Base-by-base conservation (phyloP, 2,888 invertebrate genomes). In the Keiferia lycopersicella region DNA sequence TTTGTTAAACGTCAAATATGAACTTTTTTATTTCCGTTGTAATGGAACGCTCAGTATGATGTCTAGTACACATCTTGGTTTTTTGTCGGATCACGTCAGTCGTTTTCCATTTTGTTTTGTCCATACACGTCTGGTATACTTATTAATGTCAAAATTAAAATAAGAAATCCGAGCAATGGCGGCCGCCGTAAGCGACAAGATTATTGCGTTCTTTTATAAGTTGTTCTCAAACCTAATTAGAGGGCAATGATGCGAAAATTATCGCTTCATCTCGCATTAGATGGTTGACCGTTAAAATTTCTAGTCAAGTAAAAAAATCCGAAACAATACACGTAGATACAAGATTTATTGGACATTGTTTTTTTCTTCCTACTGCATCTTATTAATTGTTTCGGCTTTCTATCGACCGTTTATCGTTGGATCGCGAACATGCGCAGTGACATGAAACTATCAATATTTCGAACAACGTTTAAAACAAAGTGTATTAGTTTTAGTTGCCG, bases 1-100 rank as follows among this genome's bases (percentile, higher is more conserved):
- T 91, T 91, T 91, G 91, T 91, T 91, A 91, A 89, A 91, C 91
- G 91, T 91, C 91, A 91, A 90, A 91, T 90, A 89, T 90, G 88
- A 90, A 87, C 83, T 89, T 91, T 86, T 90, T 86, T 87, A 85
- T 89, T 88, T 86, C 81, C 82, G 84, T 81, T 86, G 88, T 56
- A 56, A 89, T 88, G 89, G 86, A 88, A 87, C 83, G 76, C 83
- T 77, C 86, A 81, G 87, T 87, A 80, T 86, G 88, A 85, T 87
- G 87, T 83, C 87, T 89, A 85, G 84, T 86, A 83, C 83, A 82
- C 80, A 83, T 84, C 83, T 83, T 81, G 74, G 80, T 86, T 89
- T 84, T 90, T 89, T 89, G 87, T 90, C 73, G 79, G 82, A 83
- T 82, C 80, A 78, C 74, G 73, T 79, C 73, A 81, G 74, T 84